Percentiles rank a stretch among this genome's conserved stretches.
phyloP scores from a whole-genome alignment of 2,888 invertebrate species.

The Drosophila macrothrix region DNA sequence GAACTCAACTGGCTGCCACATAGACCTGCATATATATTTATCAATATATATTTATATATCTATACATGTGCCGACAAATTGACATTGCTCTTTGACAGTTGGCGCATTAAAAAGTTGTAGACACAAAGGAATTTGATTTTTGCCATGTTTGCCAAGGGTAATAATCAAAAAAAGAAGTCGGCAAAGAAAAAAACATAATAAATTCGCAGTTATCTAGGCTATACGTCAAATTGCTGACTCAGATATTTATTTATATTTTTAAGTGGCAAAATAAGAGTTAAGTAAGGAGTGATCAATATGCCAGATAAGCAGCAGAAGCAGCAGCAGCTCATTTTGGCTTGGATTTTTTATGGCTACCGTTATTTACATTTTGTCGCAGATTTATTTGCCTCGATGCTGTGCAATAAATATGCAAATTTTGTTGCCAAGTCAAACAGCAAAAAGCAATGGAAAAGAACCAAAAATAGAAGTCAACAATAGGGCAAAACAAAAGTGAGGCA shows the following conservation, averaged over 20 bases:
- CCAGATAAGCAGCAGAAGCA: constrained; percentile 45
- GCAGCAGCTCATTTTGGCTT: constrained; percentile 52
- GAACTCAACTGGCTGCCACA: constrained; percentile 41
- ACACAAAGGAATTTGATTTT: constrained; percentile 62
- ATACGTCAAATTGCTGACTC: constrained; percentile 69
- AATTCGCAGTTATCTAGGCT: constrained; percentile 52
- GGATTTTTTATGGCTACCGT: constrained; percentile 56
- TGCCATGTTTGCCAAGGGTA: constrained; percentile 26
- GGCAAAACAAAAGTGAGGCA: constrained; percentile 23
- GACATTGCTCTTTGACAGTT: constrained; percentile 59
- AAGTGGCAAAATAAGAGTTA: constrained; percentile 2
- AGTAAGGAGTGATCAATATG: constrained; percentile 66
- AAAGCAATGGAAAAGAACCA: constrained; percentile 19
- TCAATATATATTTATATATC: background rate
- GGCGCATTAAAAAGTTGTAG: constrained; percentile 69
- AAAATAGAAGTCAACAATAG: constrained; percentile 22
- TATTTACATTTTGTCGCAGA: constrained; percentile 66
- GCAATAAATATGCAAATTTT: constrained; percentile 80
- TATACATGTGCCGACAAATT: constrained; percentile 64
- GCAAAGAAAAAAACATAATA: constrained; percentile 41
- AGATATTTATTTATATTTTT: constrained; percentile 42
- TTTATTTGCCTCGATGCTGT: constrained; percentile 71
- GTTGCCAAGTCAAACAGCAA: constrained; percentile 25
- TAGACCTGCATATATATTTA: constrained; percentile 8
- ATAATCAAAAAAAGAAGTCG: background rate